A percentile compares a stretch with the other conserved stretches of the same genome.
Evolutionary conservation across 1,140 invertebrate genomes (phyloP).

Genomic region (Trichonephila clavata): DNA sequence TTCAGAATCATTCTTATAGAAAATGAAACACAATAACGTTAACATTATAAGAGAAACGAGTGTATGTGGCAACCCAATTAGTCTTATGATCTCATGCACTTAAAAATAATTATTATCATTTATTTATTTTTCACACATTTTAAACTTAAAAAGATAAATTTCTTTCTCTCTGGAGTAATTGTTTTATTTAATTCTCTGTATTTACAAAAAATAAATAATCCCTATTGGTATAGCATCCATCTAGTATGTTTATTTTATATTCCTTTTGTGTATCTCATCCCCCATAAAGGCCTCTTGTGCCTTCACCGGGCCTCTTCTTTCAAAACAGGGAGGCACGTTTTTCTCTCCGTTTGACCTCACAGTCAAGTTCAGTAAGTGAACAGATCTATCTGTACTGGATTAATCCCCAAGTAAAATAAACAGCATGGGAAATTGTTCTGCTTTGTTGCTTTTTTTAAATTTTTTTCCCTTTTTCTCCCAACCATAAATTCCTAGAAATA

Average conservation of each 20-base stretch:
- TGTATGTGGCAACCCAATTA: no score
- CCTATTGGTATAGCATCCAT: background rate
- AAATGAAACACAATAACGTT: no score
- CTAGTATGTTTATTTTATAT: background rate
- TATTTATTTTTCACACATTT: no score
- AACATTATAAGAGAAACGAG: no score
- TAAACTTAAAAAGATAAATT: no score
- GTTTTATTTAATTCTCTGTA: background rate
- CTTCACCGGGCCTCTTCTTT: background rate
- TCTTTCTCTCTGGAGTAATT: no score
- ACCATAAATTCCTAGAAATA: no score
- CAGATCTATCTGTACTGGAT: conserved; percentile 7
- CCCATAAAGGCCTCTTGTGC: background rate
- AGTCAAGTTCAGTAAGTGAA: conserved; percentile 27
- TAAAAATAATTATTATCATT: no score
- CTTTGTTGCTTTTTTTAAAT: background rate
- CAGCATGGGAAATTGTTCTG: background rate
- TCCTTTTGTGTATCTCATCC: background rate
- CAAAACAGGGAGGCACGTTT: conserved; percentile 17
- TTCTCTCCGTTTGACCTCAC: background rate
- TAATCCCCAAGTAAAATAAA: conserved; percentile 2
- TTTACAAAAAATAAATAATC: background rate
- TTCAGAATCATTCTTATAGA: no score
- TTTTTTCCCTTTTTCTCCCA: no score
- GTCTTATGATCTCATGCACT: no score